Evolutionary conservation across 2,113 vertebrate genomes (phyloP).

Genomic region (Fregata magnificens): DNA sequence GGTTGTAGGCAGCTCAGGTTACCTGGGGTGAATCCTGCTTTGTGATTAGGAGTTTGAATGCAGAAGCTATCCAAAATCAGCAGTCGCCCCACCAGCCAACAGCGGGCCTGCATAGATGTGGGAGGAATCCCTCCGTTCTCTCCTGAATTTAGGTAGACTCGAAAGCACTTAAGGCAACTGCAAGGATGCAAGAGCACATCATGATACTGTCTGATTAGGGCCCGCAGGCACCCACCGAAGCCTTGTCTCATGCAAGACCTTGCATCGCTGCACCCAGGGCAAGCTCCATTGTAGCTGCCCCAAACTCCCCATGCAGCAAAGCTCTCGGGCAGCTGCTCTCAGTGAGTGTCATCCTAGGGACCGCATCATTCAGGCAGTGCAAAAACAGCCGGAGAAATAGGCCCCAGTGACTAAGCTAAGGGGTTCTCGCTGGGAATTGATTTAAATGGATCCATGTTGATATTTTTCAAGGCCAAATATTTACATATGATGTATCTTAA

Average conservation of each 20-base stretch:
- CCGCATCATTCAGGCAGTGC: not conserved
- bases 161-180: not conserved
- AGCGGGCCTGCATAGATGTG: not conserved
- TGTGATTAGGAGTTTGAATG: not conserved
- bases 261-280: not conserved
- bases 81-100: accelerated
- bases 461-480: not conserved
- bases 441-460: not conserved
- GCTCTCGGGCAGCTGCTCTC: not conserved
- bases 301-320: accelerated
- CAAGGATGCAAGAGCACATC: not conserved
- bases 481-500: not conserved
- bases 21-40: not conserved
- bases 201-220: not conserved
- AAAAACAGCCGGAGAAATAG: not conserved
- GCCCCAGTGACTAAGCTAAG: not conserved
- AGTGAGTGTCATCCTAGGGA: not conserved
- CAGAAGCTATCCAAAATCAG: not conserved
- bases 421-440: not conserved
- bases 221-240: not conserved
- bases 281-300: not conserved
- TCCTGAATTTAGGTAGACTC: not conserved
- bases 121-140: not conserved
- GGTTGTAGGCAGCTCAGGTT: not conserved
- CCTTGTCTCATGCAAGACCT: not conserved